A percentile compares a stretch with the other conserved stretches of the same genome.
Conservation (phyloP, 2,888 invertebrate genomes). For the Nomada fucata region DNA sequence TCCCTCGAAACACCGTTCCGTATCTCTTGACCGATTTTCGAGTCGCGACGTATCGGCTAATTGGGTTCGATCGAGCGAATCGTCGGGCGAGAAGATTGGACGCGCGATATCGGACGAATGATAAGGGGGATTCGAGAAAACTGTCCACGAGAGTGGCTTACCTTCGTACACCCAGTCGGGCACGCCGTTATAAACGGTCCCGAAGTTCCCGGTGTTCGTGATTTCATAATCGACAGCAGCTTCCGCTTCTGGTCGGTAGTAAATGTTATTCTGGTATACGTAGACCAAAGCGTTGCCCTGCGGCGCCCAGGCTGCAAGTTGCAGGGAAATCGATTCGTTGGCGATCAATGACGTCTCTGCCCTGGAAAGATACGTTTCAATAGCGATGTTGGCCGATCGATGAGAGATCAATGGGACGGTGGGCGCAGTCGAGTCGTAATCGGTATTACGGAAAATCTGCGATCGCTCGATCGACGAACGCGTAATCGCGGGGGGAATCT, state of each 20-base stretch:
- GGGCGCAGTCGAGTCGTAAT: too few relatives aligned
- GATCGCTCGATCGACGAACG: not conserved
- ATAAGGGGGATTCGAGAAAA: conserved; percentile 11
- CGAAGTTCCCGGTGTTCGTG: conserved; percentile 87
- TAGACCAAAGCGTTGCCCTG: conserved; percentile 89
- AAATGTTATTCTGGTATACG: conserved; percentile 91
- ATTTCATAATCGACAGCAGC: conserved; percentile 85
- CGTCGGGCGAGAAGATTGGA: conserved; percentile 14
- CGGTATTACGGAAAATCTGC: not conserved
- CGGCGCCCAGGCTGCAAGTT: conserved; percentile 92
- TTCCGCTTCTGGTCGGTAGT: conserved; percentile 87
- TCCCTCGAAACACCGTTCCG: not conserved
- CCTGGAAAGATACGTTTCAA: conserved; percentile 46
- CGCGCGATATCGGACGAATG: conserved; percentile 15
- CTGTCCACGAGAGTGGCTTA: conserved; percentile 79
- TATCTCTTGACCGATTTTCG: too few relatives aligned
- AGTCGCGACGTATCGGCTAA: too few relatives aligned
- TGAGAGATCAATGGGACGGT: too few relatives aligned
- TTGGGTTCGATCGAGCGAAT: not conserved
- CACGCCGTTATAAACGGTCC: conserved; percentile 92
- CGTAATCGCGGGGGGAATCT: conserved; percentile 6
- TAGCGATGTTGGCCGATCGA: not conserved
- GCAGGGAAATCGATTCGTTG: conserved; percentile 85
- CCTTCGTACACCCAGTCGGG: conserved; percentile 99
- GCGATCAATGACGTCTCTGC: conserved; percentile 65